Evolutionary conservation across 2,888 invertebrate genomes (phyloP).

Genomic region (Drosophila nr. fundita): DNA sequence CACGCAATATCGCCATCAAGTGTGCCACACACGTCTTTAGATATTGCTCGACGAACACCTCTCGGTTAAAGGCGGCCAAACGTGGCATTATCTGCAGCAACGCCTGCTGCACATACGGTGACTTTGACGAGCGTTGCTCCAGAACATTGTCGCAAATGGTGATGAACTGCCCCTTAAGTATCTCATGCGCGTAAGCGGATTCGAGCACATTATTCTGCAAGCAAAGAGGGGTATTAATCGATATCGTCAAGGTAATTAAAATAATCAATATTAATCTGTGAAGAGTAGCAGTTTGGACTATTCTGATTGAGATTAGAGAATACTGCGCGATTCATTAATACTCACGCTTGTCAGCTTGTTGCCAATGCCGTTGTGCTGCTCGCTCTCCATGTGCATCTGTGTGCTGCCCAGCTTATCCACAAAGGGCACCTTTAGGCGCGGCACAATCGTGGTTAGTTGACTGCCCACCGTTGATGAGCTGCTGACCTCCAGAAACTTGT

Average conservation of each 20-base stretch:
- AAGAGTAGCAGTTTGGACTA: neutral
- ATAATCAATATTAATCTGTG: neutral
- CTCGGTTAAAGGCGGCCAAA: slow-evolving; percentile 95
- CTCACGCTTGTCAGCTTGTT: slow-evolving; percentile 77
- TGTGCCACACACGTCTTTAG: slow-evolving; percentile 91
- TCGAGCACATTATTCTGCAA: slow-evolving; percentile 88
- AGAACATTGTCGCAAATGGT: slow-evolving; percentile 91
- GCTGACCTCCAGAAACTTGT: slow-evolving; percentile 70
- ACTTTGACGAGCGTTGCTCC: slow-evolving; percentile 90
- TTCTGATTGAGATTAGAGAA: neutral
- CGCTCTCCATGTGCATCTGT: slow-evolving; percentile 77
- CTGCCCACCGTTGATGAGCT: slow-evolving; percentile 53
- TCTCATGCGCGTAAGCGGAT: slow-evolving; percentile 93
- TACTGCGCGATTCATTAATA: neutral
- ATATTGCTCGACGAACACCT: slow-evolving; percentile 91
- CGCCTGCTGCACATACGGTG: slow-evolving; percentile 93
- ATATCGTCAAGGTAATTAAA: neutral
- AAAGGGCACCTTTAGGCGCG: slow-evolving; percentile 85
- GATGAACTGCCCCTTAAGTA: slow-evolving; percentile 93
- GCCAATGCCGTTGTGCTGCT: slow-evolving; percentile 71
- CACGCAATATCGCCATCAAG: slow-evolving; percentile 90
- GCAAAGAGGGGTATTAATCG: neutral
- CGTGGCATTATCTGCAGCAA: slow-evolving; percentile 95
- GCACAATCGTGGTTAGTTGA: slow-evolving; percentile 82
- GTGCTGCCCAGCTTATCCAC: slow-evolving; percentile 82